Base-by-base conservation (phyloP, 2,888 invertebrate genomes). In the Phlogophora meticulosa region DNA sequence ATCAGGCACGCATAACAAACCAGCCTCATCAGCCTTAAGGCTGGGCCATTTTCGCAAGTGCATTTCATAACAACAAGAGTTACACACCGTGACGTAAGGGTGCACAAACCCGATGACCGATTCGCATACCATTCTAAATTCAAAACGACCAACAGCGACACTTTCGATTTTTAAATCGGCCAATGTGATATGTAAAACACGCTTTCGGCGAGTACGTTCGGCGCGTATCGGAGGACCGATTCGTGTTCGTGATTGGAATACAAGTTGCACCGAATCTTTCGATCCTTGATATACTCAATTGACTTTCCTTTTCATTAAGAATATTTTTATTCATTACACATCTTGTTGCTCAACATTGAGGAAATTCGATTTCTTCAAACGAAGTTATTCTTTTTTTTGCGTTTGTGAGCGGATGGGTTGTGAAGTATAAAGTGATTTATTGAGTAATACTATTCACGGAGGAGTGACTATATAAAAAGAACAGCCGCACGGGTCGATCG, bases 271-370 rank as follows among this genome's bases (percentile, higher is more conserved):
- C 58, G 55, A 78, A 72, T 78, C 78, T 69, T 82, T 72, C 76
- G 74, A 79, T 81, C 76, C 78, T 82, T 78, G 69, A 81, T 85
- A 84, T 86, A 80, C 75, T 79, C 78, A 81, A 89, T 90, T 80
- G 81, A 90, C 93, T 94, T 94, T 94, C 93, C 83, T 88, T 94
- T 94, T 92, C 91, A 79, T 80, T 85, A 80, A 60, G 60, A 79
- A 79, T 81, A 83, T 84, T 83, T 86, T 85, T 85, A 89, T 90
- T 88, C 88, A 73, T 61, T 72, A 78, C 82, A 83, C 88, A 85
- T 85, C 81, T 69, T 63, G 64, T 89, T 88, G 82, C 83, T 75
- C 80, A 89, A 90, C 69, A 60, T 65, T 75, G 81, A 43, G 64
- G 46, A 72, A 70, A 73, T 68, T 61, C 55, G 53, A 59, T 73